These are phyloP conservation scores for Enteromius afrohamiltoni DNA, from an alignment of 2,797 vertebrate species.

Conservation along the genomic window DNA sequence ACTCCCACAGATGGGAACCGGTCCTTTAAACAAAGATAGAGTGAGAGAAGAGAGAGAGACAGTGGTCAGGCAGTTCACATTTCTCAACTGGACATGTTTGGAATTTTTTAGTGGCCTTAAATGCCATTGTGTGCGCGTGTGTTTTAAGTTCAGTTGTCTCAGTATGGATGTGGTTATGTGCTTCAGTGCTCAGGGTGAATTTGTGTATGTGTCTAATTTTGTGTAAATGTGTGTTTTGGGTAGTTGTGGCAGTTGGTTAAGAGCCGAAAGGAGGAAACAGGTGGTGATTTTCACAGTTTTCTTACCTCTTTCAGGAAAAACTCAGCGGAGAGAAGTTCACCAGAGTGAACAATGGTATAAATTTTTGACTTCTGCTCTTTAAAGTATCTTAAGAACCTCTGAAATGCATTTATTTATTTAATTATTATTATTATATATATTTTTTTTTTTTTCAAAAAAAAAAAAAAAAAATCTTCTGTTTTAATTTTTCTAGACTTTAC, in stretches of 20 bases:
- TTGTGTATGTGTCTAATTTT: not conserved
- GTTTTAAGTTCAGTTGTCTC: conserved; percentile 4
- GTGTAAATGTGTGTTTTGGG: conserved; percentile 9
- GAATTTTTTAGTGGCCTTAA: conserved; percentile 48
- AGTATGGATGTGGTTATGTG: conserved; percentile 14
- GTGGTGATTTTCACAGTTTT: conserved; percentile 31
- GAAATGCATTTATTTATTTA: not conserved
- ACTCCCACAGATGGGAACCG: conserved; percentile 68
- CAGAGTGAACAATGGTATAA: not conserved
- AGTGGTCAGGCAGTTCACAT: conserved; percentile 61
- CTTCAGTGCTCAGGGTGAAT: not conserved
- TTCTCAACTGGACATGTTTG: conserved; percentile 58
- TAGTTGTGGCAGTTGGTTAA: conserved; percentile 28
- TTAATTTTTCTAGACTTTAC: not conserved
- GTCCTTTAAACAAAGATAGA: conserved; percentile 62
- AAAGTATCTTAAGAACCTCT: not conserved
- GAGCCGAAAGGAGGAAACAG: conserved; percentile 36
- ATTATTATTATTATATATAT: not conserved
- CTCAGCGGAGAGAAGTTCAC: not conserved
- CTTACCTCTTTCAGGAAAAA: not conserved
- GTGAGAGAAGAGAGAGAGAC: not conserved
- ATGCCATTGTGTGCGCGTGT: conserved; percentile 42
- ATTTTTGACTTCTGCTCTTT: not conserved
- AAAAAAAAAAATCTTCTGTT: not conserved
- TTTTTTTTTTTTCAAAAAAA: too few relatives aligned